Evolutionary conservation across 53 echinoderm and acorn worm species (phyloP).

Genomic region (Apostichopus leukothele): DNA sequence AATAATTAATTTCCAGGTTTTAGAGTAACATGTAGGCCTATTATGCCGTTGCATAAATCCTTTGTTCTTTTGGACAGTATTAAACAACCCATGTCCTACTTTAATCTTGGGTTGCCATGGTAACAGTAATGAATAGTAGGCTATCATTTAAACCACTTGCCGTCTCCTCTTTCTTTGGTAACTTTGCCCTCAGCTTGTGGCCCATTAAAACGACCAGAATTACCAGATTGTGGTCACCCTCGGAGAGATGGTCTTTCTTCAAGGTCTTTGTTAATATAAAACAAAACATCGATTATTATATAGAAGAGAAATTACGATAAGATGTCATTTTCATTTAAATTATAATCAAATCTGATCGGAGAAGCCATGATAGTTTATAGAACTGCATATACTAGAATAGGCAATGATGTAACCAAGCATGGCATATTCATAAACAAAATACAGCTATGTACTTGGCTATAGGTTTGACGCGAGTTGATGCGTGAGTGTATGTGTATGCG

Average conservation of each 20-base stretch:
- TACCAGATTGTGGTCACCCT: conserved; percentile 29
- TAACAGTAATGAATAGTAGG: background rate
- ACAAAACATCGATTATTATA: background rate
- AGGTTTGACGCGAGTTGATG: too few relatives aligned
- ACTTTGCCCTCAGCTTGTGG: conserved; percentile 3
- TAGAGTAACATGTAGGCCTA: too few relatives aligned
- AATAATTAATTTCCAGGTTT: too few relatives aligned
- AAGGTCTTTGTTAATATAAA: background rate
- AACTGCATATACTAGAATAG: too few relatives aligned
- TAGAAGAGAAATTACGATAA: background rate
- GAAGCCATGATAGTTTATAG: background rate
- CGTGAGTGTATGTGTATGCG: too few relatives aligned
- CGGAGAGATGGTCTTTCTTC: background rate
- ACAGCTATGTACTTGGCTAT: too few relatives aligned
- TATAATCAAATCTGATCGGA: background rate
- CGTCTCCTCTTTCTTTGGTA: background rate
- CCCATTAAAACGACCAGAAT: conserved; percentile 32
- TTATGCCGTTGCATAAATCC: too few relatives aligned
- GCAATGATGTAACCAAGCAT: too few relatives aligned
- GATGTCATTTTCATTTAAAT: background rate
- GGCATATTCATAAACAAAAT: too few relatives aligned
- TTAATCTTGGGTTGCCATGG: background rate
- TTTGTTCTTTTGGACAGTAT: too few relatives aligned
- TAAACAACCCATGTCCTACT: too few relatives aligned
- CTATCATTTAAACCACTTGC: conserved; percentile 8